Conservation (phyloP, 2,113 vertebrate species). For the Centropristis striata region DNA sequence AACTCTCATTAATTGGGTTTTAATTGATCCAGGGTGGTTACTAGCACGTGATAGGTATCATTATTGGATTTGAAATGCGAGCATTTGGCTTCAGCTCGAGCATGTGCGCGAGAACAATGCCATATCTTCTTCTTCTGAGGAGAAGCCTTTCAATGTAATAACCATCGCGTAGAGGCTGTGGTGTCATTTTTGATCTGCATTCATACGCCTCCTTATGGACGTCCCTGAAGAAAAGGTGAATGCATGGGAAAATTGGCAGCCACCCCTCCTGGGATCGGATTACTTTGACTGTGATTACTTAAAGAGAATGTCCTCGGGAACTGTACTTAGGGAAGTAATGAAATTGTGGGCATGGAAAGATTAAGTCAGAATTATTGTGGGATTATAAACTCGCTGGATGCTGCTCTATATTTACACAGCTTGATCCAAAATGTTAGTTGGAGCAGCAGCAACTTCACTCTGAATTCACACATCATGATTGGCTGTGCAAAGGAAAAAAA, state of each 20-base stretch:
- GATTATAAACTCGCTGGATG: constrained; percentile 71
- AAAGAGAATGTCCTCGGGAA: constrained; percentile 67
- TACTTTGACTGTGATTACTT: constrained; percentile 68
- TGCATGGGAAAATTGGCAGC: constrained; percentile 40
- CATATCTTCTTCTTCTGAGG: constrained; percentile 38
- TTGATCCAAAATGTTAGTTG: constrained; percentile 64
- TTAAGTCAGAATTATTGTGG: constrained; percentile 78
- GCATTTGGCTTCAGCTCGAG: constrained; percentile 37
- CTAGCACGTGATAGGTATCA: constrained; percentile 43
- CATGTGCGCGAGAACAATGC: constrained; percentile 25
- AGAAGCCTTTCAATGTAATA: constrained; percentile 26
- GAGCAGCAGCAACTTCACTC: constrained; percentile 47
- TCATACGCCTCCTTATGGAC: constrained; percentile 14
- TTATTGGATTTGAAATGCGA: constrained; percentile 68
- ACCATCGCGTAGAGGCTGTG: neutral
- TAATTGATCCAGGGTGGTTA: constrained; percentile 70
- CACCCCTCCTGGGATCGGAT: constrained; percentile 50
- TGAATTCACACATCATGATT: constrained; percentile 52
- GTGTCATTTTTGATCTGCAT: constrained; percentile 29
- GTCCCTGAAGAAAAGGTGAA: constrained; percentile 22
- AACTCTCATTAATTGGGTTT: constrained; percentile 72
- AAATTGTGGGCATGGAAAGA: constrained; percentile 75
- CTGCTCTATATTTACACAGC: constrained; percentile 59
- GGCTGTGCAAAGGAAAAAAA: constrained; percentile 10
- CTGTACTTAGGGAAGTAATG: constrained; percentile 69